phyloP scores from a whole-genome alignment of 2,797 vertebrate species.

The Rhodeus uyekii region DNA sequence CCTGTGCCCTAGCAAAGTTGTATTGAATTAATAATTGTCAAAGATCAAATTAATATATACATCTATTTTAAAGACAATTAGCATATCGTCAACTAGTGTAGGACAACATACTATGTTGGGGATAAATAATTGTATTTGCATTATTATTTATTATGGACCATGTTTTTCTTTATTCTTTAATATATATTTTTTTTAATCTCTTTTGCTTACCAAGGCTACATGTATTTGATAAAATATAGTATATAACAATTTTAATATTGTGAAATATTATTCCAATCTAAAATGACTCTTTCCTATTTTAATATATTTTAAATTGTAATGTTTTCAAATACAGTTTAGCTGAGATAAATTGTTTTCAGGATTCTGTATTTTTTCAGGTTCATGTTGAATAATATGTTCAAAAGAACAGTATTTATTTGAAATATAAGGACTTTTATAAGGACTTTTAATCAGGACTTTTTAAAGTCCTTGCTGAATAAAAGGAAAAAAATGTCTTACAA shows the following conservation, averaged over 20 bases:
- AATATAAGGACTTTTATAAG: no score
- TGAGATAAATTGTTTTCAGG: neutral
- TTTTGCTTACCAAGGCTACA: no score
- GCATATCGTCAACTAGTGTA: neutral
- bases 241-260: neutral
- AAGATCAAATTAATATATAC: no score
- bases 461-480: no score
- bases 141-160: neutral
- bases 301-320: neutral
- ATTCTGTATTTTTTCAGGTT: no score
- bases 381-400: neutral
- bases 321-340: neutral
- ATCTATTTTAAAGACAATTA: neutral
- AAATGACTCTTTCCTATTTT: neutral
- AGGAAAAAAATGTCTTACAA: no score
- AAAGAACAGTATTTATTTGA: neutral
- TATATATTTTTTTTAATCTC: no score
- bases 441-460: no score
- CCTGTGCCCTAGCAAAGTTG: neutral
- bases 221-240: neutral
- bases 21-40: no score
- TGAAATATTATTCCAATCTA: neutral
- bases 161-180: no score
- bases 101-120: neutral
- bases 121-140: neutral